Percentiles rank a stretch among this genome's conserved stretches.
Evolutionary conservation across 2,113 vertebrate species (phyloP).

Genomic region (Brienomyrus brachyistius): DNA sequence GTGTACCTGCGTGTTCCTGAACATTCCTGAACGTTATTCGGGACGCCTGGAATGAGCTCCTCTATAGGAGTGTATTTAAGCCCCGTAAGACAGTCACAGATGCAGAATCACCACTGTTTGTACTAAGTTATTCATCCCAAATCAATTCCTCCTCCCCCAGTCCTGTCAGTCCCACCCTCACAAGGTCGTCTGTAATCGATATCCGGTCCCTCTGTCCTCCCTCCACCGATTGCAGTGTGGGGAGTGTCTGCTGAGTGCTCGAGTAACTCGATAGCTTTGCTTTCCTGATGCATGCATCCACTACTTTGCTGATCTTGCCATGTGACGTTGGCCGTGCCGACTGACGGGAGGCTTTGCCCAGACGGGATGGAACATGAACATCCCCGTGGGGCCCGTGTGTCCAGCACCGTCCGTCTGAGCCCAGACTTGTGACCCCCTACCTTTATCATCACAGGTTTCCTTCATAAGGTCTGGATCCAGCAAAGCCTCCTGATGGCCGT

Average conservation of each 20-base stretch:
- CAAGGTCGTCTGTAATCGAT: constrained; percentile 26
- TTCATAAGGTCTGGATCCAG: not conserved
- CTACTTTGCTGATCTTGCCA: not conserved
- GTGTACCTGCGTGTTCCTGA: not conserved
- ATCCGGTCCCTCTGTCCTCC: not conserved
- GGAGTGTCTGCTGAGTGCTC: not conserved
- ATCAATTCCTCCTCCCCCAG: not conserved
- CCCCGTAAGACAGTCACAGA: not conserved
- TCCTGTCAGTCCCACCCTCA: not conserved
- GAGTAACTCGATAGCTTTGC: not conserved
- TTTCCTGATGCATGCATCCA: not conserved
- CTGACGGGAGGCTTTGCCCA: not conserved
- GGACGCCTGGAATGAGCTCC: not conserved
- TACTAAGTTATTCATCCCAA: not conserved
- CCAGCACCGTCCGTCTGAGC: not conserved
- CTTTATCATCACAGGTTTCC: not conserved
- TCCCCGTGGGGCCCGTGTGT: not conserved
- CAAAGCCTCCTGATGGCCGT: not conserved
- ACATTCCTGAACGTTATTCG: not conserved
- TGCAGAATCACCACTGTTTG: not conserved
- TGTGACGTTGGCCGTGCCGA: not conserved
- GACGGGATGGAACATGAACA: not conserved
- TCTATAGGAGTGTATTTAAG: not conserved
- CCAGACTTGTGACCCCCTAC: not conserved
- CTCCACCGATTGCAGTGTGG: not conserved